A percentile compares a stretch with the other conserved stretches of the same genome.
phyloP scores from a whole-genome alignment of 2,113 vertebrate species.

The Trematocara macrostoma region DNA sequence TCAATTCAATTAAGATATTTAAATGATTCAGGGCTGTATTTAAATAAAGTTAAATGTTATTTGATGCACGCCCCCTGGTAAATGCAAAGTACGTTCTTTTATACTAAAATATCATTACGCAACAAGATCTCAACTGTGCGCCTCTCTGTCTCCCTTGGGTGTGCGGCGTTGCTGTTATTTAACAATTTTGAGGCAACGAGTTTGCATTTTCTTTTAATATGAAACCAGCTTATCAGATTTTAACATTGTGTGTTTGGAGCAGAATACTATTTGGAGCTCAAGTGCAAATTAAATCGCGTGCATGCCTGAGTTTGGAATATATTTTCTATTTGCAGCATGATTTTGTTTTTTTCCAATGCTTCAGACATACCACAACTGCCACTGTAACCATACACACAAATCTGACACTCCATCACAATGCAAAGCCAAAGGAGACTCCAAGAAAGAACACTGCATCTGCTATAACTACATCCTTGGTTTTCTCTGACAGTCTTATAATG shows the following conservation, averaged over 20 bases:
- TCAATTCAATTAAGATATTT: neutral
- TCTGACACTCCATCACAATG: neutral
- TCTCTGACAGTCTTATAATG: neutral
- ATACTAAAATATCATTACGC: neutral
- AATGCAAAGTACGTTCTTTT: neutral
- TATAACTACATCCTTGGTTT: neutral
- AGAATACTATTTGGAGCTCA: neutral
- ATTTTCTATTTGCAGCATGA: neutral
- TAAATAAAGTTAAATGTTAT: neutral
- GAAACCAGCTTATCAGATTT: neutral
- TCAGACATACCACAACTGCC: neutral
- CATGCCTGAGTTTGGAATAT: neutral
- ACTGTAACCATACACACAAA: conserved; percentile 6
- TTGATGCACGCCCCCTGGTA: neutral
- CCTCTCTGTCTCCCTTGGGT: neutral
- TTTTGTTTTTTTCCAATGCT: neutral
- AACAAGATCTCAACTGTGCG: accelerated
- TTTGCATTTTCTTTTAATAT: neutral
- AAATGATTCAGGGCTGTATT: neutral
- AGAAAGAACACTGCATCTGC: neutral
- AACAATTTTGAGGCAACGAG: neutral
- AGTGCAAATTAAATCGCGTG: neutral
- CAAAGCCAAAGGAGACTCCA: neutral
- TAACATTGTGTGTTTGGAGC: neutral
- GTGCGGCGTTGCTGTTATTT: neutral